These are phyloP conservation scores for Rhipidura dahli DNA, from an alignment of 2,113 vertebrate genomes.

Conservation along the genomic window DNA sequence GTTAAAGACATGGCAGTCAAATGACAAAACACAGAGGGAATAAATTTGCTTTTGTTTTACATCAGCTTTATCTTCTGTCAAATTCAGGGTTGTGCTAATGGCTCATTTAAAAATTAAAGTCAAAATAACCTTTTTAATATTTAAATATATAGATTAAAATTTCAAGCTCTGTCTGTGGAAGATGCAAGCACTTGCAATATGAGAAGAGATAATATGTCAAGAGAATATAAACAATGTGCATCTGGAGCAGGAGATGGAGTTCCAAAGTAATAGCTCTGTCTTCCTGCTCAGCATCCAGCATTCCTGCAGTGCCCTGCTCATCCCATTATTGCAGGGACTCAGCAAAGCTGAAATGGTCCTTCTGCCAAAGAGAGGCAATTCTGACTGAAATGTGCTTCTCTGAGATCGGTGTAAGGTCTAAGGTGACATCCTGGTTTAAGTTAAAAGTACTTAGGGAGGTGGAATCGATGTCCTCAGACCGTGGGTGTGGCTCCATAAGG, in stretches of 20 bases:
- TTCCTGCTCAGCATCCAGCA: neutral
- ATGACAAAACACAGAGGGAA: neutral
- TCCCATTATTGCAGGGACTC: neutral
- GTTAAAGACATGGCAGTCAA: slow-evolving; percentile 18
- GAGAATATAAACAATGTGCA: neutral
- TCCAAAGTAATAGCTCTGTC: neutral
- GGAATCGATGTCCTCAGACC: neutral
- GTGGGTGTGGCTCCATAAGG: neutral
- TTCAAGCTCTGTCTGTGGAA: slow-evolving; percentile 17
- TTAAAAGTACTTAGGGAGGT: neutral
- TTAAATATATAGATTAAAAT: slow-evolving; percentile 51
- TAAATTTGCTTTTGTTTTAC: neutral
- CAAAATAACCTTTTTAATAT: slow-evolving; percentile 54
- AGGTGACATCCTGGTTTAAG: neutral
- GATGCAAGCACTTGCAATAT: slow-evolving; percentile 7
- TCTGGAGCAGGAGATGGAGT: neutral
- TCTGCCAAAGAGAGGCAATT: neutral
- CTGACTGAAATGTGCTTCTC: neutral
- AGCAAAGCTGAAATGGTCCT: neutral
- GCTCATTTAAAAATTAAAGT: slow-evolving; percentile 54
- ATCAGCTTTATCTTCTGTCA: slow-evolving; percentile 2
- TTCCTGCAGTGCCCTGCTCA: neutral
- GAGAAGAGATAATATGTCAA: neutral
- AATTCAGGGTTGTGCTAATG: slow-evolving; percentile 36
- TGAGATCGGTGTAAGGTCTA: neutral